phyloP scores from a whole-genome alignment of 1,140 invertebrate genomes.

The Frieseomelitta varia region DNA sequence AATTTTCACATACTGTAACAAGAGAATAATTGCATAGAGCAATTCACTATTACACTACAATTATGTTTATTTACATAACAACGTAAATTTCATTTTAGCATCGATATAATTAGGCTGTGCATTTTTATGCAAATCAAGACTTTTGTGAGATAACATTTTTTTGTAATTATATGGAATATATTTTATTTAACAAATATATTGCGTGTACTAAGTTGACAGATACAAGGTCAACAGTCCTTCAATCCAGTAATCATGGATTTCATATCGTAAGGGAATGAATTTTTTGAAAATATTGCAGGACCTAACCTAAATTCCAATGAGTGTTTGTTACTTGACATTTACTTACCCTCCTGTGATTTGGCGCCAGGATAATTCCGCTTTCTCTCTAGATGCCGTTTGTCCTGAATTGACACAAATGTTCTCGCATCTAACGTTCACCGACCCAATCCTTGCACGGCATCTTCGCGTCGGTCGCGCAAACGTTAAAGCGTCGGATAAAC shows the following conservation, averaged over 20 bases:
- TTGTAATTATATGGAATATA: background rate
- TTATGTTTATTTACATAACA: conserved; percentile 44
- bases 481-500: background rate
- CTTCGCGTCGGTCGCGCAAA: background rate
- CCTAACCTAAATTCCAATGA: conserved; percentile 31
- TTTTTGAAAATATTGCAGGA: background rate
- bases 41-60: background rate
- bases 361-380: conserved; percentile 39
- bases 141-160: background rate
- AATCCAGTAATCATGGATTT: too few species aligned
- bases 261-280: background rate
- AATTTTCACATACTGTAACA: background rate
- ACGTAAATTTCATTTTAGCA: background rate
- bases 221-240: too few species aligned
- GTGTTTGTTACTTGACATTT: background rate
- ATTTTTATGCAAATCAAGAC: background rate
- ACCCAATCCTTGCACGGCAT: conserved; percentile 36
- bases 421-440: conserved; percentile 39
- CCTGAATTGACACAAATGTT: conserved; percentile 33
- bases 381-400: background rate
- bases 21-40: background rate
- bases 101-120: background rate
- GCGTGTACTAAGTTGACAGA: too few species aligned
- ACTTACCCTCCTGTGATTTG: conserved; percentile 33
- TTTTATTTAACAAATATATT: background rate